phyloP scores from a whole-genome alignment of 2,888 invertebrate genomes.

The Drosophila siamana region DNA sequence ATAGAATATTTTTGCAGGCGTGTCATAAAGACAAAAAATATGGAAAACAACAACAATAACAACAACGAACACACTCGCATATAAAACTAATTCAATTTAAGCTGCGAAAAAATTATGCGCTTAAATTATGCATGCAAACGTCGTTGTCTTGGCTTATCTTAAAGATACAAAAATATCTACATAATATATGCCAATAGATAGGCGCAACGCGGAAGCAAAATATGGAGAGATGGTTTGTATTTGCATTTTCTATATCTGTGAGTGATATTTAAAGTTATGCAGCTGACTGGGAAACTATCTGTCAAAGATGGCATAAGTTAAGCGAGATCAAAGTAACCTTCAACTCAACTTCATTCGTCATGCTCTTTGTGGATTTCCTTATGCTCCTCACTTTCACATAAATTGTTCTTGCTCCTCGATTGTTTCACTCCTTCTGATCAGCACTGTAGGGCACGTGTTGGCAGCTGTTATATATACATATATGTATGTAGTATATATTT shows the following conservation, averaged over 20 bases:
- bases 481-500: too few relatives aligned
- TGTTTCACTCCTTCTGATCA: neutral
- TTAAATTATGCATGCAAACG: slow-evolving; percentile 63
- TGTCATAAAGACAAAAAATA: slow-evolving; percentile 6
- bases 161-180: slow-evolving; percentile 45
- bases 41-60: neutral
- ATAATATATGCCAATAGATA: slow-evolving; percentile 39
- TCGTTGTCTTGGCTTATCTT: slow-evolving; percentile 50
- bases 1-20: slow-evolving; percentile 9
- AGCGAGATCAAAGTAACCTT: neutral
- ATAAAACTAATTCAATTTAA: slow-evolving; percentile 58
- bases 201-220: neutral
- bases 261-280: neutral
- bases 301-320: neutral
- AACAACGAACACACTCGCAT: neutral
- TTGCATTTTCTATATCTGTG: slow-evolving; percentile 15
- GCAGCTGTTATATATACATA: slow-evolving; percentile 36
- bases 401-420: neutral
- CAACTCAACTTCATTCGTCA: too few relatives aligned
- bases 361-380: neutral
- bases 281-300: slow-evolving; percentile 1
- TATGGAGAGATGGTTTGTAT: neutral
- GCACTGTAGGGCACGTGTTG: slow-evolving; percentile 31
- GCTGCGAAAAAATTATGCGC: slow-evolving; percentile 54
- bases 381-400: neutral